Base-by-base conservation (phyloP, 2,888 invertebrate genomes). In the Drosophila mulleri region DNA sequence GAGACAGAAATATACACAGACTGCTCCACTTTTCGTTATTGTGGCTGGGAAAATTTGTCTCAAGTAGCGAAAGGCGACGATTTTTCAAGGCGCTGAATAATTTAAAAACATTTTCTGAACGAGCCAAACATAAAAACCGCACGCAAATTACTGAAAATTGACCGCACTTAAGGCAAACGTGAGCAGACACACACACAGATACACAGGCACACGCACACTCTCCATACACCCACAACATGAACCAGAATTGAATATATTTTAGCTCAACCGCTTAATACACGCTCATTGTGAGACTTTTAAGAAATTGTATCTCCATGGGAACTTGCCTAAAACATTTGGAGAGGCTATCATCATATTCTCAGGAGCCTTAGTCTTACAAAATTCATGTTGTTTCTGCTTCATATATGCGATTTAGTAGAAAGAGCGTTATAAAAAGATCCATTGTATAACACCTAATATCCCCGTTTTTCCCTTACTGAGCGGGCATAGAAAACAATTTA, bases 141-240 rank as follows among this genome's bases (percentile, higher is more conserved):
- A 77, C 66, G 72, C 73, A 83, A 83, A 88, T 83, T 83, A 85
- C 83, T 75, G 54, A 67, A 84, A 86, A 88, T 83, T 83, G 87
- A 83, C 89, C 88, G 73, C 81, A 83, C 86, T 86, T 78, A 72
- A 83, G 72, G 67, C 79, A 42, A 48, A 8, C 50, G 56, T 53
- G 50, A 50, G 58, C 32, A 53, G 48, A 64, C 44, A 63, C 37
- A 39, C 39, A 39, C 16, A 39, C 16, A n/a, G 16, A 39, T n/a
- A 39, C 48, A 50, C 52, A 47, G 29, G 32, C 50, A 63, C 45
- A 23, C 45, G 53, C 32, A 60, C 12, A 18, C 39, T 16, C 37
- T 16, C 23, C 11, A 20, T 11, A 47, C 35, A 52, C 37, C 29
- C 20, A 26, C 44, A 60, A 45, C 16, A 23, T 53, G 35, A 20